Percentiles rank a stretch among this genome's conserved stretches.
phyloP scores from a whole-genome alignment of 2,888 invertebrate genomes.

The Exocentrus adspersus region DNA sequence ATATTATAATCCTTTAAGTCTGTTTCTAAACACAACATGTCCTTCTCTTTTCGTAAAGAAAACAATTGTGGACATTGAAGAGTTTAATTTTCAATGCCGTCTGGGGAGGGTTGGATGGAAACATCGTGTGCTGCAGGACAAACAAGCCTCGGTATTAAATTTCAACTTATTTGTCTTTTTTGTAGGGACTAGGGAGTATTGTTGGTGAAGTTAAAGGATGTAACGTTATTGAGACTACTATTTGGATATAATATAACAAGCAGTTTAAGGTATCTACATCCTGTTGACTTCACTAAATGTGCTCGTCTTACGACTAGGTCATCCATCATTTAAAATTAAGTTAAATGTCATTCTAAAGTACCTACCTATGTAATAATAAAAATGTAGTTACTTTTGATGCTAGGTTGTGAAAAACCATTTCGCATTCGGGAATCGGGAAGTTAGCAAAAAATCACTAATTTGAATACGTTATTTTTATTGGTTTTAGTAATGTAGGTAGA shows the following conservation, averaged over 20 bases:
- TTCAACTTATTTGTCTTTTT: slow-evolving; percentile 19
- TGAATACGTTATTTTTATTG: no score
- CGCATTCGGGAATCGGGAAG: no score
- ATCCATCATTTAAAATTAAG: no score
- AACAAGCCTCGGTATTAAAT: slow-evolving; percentile 25
- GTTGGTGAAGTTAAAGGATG: not conserved
- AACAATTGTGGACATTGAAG: slow-evolving; percentile 27
- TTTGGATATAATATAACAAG: not conserved
- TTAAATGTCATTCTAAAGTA: no score
- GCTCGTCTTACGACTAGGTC: no score
- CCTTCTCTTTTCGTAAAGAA: slow-evolving; percentile 20
- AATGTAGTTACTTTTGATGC: no score
- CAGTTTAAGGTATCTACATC: not conserved
- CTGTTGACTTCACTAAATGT: not conserved
- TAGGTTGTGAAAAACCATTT: no score
- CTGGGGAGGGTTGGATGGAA: slow-evolving; percentile 27
- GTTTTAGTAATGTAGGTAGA: no score
- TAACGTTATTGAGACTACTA: not conserved
- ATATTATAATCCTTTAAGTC: slow-evolving; percentile 16
- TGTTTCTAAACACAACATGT: slow-evolving; percentile 24
- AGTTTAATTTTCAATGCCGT: slow-evolving; percentile 32
- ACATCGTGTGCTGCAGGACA: slow-evolving; percentile 24
- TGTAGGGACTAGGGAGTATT: not conserved
- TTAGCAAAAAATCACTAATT: no score
- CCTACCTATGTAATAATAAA: no score